A percentile compares a stretch with the other conserved stretches of the same genome.
Evolutionary conservation across 2,113 vertebrate species (phyloP).

Genomic region (Phrynosoma platyrhinos): DNA sequence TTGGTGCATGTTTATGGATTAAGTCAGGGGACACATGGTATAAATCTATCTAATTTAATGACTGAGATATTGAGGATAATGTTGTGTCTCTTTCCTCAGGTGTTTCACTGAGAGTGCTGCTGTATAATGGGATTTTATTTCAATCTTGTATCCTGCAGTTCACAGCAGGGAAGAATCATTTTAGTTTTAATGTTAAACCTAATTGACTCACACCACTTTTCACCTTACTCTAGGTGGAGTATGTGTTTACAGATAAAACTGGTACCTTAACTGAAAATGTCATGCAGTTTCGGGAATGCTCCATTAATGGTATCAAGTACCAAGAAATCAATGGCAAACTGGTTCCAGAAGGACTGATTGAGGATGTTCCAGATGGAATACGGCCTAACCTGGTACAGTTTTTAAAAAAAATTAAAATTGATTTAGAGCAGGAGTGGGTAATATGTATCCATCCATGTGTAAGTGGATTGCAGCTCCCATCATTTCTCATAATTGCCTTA

Average conservation of each 20-base stretch:
- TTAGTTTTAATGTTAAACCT: neutral
- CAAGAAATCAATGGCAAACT: constrained; percentile 93
- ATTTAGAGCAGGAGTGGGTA: neutral
- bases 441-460: too few species aligned
- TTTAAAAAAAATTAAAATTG: neutral
- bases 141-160: neutral
- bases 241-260: constrained; percentile 98
- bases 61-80: neutral
- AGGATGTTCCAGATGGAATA: constrained; percentile 84
- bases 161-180: neutral
- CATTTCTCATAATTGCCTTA: too few species aligned
- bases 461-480: too few species aligned
- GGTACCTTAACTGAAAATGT: constrained; percentile 98
- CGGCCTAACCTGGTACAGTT: constrained; percentile 81
- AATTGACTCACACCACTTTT: constrained; percentile 30
- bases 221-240: constrained; percentile 86
- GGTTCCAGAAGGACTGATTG: constrained; percentile 89
- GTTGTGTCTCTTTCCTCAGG: neutral
- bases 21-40: neutral
- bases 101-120: neutral
- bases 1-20: neutral
- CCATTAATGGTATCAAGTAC: constrained; percentile 94
- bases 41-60: too few species aligned
- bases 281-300: constrained; percentile 98
- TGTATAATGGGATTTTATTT: neutral